These are phyloP conservation scores for Cyprinodon tularosa DNA, from an alignment of 2,113 vertebrate species.

Conservation along the genomic window DNA sequence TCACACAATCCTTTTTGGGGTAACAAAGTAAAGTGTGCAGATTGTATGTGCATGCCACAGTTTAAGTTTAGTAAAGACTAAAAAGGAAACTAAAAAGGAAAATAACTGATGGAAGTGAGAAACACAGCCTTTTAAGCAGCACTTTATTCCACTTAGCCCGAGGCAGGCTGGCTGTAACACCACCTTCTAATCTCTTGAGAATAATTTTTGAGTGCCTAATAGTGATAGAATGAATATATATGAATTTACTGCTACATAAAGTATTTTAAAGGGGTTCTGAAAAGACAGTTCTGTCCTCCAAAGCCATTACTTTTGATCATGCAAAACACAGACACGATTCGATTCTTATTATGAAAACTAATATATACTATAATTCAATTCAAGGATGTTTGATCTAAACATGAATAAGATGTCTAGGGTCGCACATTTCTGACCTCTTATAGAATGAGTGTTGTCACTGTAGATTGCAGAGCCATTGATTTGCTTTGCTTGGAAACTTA, in stretches of 20 bases:
- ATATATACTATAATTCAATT: conserved; percentile 48
- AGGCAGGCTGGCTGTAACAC: too few species aligned
- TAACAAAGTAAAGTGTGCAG: too few species aligned
- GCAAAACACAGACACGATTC: conserved; percentile 45
- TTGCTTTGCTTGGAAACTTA: conserved; percentile 66
- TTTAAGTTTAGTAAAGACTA: too few species aligned
- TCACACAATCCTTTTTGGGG: too few species aligned
- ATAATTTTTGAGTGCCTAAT: too few species aligned
- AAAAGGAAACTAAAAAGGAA: too few species aligned
- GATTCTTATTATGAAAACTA: conserved; percentile 41
- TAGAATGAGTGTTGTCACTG: conserved; percentile 63
- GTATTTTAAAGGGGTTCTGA: conserved; percentile 1
- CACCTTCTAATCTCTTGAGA: too few species aligned
- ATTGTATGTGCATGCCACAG: too few species aligned
- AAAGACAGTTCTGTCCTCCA: conserved; percentile 26
- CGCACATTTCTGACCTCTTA: conserved; percentile 47
- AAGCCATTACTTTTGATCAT: conserved; percentile 33
- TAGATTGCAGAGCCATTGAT: conserved; percentile 72
- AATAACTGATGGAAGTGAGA: too few species aligned
- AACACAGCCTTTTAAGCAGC: too few species aligned
- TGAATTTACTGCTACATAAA: not conserved
- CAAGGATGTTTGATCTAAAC: conserved; percentile 52
- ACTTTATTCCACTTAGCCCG: too few species aligned
- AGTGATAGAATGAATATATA: too few species aligned
- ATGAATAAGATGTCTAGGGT: conserved; percentile 50